Evolutionary conservation across 2,113 vertebrate genomes (phyloP), one percentile per base, ranked within the genome.

Genomic region (Caranx ignobilis): DNA sequence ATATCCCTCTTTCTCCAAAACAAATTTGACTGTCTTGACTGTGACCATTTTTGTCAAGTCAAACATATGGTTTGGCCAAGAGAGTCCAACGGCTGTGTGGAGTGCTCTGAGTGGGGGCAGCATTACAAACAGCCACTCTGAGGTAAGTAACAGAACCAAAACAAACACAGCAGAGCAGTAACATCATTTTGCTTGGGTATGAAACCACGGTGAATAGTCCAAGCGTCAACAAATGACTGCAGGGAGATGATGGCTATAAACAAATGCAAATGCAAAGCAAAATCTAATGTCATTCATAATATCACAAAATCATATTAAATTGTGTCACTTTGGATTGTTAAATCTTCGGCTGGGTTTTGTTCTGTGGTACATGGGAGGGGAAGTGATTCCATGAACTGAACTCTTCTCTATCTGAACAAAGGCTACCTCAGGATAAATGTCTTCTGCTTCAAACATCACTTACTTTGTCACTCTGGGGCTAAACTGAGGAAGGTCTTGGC

Each of bases 401-500:
- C 48, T 52, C 18, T n/a, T n/a, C 2, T 52, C 48, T 52, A 9
- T 52, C 19, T 19, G 21, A 10, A 52, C 8, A 2, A 21, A 52
- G 31, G 26, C 13, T 39, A 65, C 34, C 21, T 55, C 39, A 1
- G 47, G 39, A 32, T 50, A 31, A 60, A 13, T 34, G 16, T 66
- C 41, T 6, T 64, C 31, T 34, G 18, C 32, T 67, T 56, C 18
- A 72, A 21, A 59, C 10, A 26, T 5, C 47, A 21, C 26, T 26
- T 21, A 59, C 26, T 8, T n/a, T 41, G 39, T 59, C 41, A 45
- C 34, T 67, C 35, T 0, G 9, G 16, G 16, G n/a, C 26, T 52
- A 74, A 81, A 45, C 34, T 59, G 45, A 47, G 34, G 56, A 65
- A 77, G 16, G 13, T 52, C 66, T 62, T 35, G 34, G 34, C 45